Conservation (phyloP, 2,113 vertebrate species). For the Mus spicilegus region DNA sequence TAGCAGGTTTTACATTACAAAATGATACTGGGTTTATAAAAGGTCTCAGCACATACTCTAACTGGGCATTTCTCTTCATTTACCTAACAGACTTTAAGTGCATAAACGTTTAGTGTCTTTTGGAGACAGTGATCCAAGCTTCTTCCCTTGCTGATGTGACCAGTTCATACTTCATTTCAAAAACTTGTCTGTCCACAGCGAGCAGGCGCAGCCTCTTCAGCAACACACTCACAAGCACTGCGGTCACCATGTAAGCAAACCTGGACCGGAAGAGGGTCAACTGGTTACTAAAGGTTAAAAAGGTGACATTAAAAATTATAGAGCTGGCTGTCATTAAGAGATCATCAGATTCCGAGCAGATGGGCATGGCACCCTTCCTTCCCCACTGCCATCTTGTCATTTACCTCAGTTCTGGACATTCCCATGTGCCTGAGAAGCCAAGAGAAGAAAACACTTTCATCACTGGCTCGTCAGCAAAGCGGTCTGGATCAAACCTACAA, state of each 20-base stretch:
- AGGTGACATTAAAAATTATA: neutral
- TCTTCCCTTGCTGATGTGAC: conserved; percentile 96
- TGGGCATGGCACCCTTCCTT: neutral
- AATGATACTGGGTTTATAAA: conserved; percentile 63
- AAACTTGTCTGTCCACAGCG: conserved; percentile 90
- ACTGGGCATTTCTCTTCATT: conserved; percentile 26
- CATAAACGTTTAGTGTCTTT: conserved; percentile 86
- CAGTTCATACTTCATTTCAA: conserved; percentile 94
- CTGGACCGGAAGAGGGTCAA: conserved; percentile 81
- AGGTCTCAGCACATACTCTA: conserved; percentile 46
- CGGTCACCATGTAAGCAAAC: conserved; percentile 94
- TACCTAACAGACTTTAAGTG: conserved; percentile 26
- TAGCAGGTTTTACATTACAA: conserved; percentile 39
- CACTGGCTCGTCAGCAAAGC: conserved; percentile 91
- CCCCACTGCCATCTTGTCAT: neutral
- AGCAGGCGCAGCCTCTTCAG: conserved; percentile 91
- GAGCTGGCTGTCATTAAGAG: neutral
- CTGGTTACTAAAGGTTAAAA: conserved; percentile 29
- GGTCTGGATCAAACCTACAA: conserved; percentile 94
- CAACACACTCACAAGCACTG: conserved; percentile 92
- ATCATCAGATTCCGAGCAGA: neutral
- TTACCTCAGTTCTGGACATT: conserved; percentile 96
- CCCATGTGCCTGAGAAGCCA: conserved; percentile 95
- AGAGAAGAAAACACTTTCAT: conserved; percentile 92
- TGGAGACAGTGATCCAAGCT: conserved; percentile 95